These are phyloP conservation scores for Perccottus glenii DNA, from an alignment of 2,113 vertebrate species.

Conservation along the genomic window DNA sequence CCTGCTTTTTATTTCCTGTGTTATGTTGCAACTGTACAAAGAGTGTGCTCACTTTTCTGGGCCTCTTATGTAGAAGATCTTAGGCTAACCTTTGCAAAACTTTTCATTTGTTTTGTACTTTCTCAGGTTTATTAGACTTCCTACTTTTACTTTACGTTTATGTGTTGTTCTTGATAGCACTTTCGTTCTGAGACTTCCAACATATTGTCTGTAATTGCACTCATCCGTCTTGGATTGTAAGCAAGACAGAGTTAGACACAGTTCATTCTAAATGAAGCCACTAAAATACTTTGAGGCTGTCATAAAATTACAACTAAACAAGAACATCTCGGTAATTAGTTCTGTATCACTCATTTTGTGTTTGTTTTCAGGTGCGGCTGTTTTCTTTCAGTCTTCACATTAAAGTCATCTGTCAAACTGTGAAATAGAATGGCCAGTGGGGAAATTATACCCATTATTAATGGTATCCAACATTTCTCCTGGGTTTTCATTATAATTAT, in stretches of 20 bases:
- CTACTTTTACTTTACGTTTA: background rate
- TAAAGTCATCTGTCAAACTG: slow-evolving; percentile 57
- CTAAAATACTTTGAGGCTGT: slow-evolving; percentile 12
- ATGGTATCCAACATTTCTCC: slow-evolving; percentile 60
- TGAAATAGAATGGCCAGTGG: slow-evolving; percentile 35
- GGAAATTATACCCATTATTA: slow-evolving; percentile 75
- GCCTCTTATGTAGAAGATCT: slow-evolving; percentile 17
- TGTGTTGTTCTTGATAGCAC: slow-evolving; percentile 1
- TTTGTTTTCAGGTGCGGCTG: slow-evolving; percentile 9
- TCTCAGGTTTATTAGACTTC: slow-evolving; percentile 23
- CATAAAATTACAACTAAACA: slow-evolving; percentile 8
- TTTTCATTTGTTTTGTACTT: slow-evolving; percentile 17
- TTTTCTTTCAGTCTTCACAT: slow-evolving; percentile 28
- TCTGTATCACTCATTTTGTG: background rate
- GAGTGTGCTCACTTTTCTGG: slow-evolving; percentile 18
- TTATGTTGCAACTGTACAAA: slow-evolving; percentile 44
- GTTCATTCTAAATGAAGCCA: slow-evolving; percentile 3
- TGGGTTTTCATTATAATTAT: slow-evolving; percentile 76
- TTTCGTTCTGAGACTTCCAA: slow-evolving; percentile 24
- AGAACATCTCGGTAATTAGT: slow-evolving; percentile 9
- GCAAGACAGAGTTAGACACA: background rate
- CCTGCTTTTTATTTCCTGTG: slow-evolving; percentile 59
- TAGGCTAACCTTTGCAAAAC: slow-evolving; percentile 37
- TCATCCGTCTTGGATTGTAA: slow-evolving; percentile 16
- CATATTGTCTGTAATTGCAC: slow-evolving; percentile 31